Conservation (phyloP, 2,113 vertebrate species). For the Macquaria ambigua region DNA sequence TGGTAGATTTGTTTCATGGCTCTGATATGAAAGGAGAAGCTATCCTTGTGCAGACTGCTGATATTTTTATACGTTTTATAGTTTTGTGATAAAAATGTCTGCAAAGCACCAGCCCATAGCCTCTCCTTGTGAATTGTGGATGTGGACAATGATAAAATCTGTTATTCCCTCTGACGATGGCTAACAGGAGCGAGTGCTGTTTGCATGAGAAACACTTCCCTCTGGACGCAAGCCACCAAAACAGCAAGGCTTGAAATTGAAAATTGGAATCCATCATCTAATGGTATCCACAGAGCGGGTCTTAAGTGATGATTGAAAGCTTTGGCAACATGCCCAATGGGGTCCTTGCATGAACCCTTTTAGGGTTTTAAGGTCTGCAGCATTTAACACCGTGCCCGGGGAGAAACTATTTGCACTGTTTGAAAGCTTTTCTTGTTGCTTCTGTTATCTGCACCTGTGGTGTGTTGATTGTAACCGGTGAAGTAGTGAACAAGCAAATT, state of each 20-base stretch:
- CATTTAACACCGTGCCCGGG: slow-evolving; percentile 46
- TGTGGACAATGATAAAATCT: slow-evolving; percentile 47
- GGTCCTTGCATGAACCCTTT: slow-evolving; percentile 63
- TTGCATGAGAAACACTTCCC: slow-evolving; percentile 51
- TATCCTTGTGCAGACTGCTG: slow-evolving; percentile 18
- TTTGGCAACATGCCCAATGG: slow-evolving; percentile 55
- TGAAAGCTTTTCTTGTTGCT: slow-evolving; percentile 58
- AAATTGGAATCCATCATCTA: slow-evolving; percentile 71
- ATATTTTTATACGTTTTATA: slow-evolving; percentile 43
- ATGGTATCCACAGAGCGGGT: slow-evolving; percentile 51
- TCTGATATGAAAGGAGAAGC: slow-evolving; percentile 12
- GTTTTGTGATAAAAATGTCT: slow-evolving; percentile 45
- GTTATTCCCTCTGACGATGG: background rate
- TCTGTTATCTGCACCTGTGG: slow-evolving; percentile 55
- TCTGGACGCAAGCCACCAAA: slow-evolving; percentile 63
- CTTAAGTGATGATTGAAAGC: slow-evolving; percentile 71
- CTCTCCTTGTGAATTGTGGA: slow-evolving; percentile 32
- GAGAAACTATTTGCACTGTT: slow-evolving; percentile 49
- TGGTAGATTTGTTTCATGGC: background rate
- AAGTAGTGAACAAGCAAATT: slow-evolving; percentile 65
- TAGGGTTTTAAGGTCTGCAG: slow-evolving; percentile 61
- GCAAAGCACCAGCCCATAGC: background rate
- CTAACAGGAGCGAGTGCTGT: slow-evolving; percentile 18
- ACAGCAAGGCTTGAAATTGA: slow-evolving; percentile 75
- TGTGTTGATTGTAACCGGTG: slow-evolving; percentile 37